These are phyloP conservation scores for Melinaea menophilus DNA, from an alignment of 2,888 invertebrate species.

Conservation along the genomic window DNA sequence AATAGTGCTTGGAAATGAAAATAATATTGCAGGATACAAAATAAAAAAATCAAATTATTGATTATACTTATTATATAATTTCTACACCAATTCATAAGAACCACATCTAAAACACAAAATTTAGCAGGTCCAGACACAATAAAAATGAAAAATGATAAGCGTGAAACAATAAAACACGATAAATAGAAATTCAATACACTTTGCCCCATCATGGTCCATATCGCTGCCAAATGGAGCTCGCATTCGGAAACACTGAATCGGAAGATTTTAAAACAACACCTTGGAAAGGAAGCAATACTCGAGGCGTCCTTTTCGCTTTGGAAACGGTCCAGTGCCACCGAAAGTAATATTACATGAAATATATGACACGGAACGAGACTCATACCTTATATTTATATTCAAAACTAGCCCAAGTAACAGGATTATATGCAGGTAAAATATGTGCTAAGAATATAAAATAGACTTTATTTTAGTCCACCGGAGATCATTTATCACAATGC, in stretches of 20 bases:
- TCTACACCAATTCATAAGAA: neutral
- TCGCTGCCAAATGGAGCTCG: slow-evolving; percentile 35
- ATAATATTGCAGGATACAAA: no score
- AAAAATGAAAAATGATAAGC: slow-evolving; percentile 10
- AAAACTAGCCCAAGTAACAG: neutral
- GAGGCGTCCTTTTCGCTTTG: slow-evolving; percentile 35
- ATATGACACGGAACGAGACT: neutral
- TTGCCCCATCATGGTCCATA: slow-evolving; percentile 11
- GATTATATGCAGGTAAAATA: slow-evolving; percentile 4
- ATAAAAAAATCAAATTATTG: no score
- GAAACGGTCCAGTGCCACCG: slow-evolving; percentile 34
- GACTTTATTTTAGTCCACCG: slow-evolving; percentile 22
- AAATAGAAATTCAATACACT: slow-evolving; percentile 15
- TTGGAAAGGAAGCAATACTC: slow-evolving; percentile 39
- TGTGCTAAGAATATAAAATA: slow-evolving; percentile 21
- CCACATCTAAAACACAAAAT: slow-evolving; percentile 1
- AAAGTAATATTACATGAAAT: neutral
- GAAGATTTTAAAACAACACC: slow-evolving; percentile 39
- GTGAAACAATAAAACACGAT: slow-evolving; percentile 16
- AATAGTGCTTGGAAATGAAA: no score
- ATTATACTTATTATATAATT: no score
- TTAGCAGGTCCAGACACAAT: slow-evolving; percentile 6
- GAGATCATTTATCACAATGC: slow-evolving; percentile 29
- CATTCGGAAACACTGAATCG: slow-evolving; percentile 33
- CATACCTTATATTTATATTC: neutral